Evolutionary conservation across 2,888 invertebrate species (phyloP).

Genomic region (Nebria brevicollis): DNA sequence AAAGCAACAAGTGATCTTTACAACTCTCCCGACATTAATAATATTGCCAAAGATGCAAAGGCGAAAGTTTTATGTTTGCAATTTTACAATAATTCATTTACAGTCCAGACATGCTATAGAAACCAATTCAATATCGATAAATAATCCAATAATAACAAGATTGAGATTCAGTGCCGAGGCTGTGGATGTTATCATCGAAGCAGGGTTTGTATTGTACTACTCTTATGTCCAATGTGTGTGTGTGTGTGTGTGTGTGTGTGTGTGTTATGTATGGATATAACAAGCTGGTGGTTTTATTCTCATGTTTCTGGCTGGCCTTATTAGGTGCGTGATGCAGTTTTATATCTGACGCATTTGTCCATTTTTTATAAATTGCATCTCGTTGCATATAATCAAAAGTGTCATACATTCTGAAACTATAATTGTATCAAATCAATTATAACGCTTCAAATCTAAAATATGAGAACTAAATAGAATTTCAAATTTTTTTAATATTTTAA

Average conservation of each 20-base stretch:
- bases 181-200: background rate
- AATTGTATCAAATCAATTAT: too few species aligned
- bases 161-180: background rate
- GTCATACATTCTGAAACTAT: background rate
- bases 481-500: too few species aligned
- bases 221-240: background rate
- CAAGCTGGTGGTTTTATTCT: background rate
- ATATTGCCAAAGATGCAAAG: background rate
- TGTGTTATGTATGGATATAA: background rate
- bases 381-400: background rate
- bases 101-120: background rate
- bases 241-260: background rate
- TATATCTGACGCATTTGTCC: background rate
- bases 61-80: background rate
- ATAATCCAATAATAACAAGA: background rate
- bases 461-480: too few species aligned
- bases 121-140: conserved; percentile 1
- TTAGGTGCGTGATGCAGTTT: background rate
- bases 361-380: background rate
- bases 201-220: background rate
- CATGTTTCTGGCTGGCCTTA: background rate
- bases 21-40: background rate
- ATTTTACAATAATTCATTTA: background rate
- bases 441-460: too few species aligned
- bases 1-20: background rate